Evolutionary conservation across 2,888 invertebrate genomes (phyloP).

Genomic region (Trichogramma dendrolimi): DNA sequence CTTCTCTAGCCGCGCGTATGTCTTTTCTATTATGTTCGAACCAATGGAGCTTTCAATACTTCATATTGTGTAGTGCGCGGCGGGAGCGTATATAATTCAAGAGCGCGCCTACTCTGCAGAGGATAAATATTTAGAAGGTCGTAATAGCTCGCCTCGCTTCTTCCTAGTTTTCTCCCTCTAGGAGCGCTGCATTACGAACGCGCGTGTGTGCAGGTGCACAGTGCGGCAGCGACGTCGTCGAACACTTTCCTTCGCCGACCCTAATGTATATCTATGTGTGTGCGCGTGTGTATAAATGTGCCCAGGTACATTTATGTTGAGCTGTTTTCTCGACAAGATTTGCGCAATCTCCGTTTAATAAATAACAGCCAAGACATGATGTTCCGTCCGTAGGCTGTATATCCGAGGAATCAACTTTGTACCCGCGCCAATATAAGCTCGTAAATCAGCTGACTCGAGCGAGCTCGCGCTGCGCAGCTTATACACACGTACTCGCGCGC

Average conservation of each 20-base stretch:
- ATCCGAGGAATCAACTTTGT: too few species aligned
- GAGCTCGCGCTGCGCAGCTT: too few species aligned
- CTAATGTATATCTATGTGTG: constrained; percentile 7
- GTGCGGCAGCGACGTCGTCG: not conserved
- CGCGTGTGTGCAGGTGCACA: too few species aligned
- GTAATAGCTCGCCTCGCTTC: not conserved
- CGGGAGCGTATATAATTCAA: constrained; percentile 20
- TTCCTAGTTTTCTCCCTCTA: too few species aligned
- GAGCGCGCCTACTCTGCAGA: constrained; percentile 1
- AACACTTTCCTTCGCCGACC: constrained; percentile 12
- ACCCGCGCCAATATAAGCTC: too few species aligned
- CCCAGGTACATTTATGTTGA: too few species aligned
- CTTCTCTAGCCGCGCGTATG: not conserved
- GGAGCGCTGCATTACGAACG: too few species aligned
- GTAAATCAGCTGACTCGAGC: too few species aligned
- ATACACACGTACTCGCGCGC: not conserved
- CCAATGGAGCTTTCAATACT: constrained; percentile 27
- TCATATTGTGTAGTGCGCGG: constrained; percentile 9
- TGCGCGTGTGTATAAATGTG: not conserved
- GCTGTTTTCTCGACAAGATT: too few species aligned
- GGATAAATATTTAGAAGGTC: constrained; percentile 24
- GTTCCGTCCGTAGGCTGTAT: too few species aligned
- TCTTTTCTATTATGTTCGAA: constrained; percentile 20
- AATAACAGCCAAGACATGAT: too few species aligned
- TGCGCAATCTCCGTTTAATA: too few species aligned